These are phyloP conservation scores for Isichthys henryi DNA, from an alignment of 2,113 vertebrate genomes.

Conservation along the genomic window DNA sequence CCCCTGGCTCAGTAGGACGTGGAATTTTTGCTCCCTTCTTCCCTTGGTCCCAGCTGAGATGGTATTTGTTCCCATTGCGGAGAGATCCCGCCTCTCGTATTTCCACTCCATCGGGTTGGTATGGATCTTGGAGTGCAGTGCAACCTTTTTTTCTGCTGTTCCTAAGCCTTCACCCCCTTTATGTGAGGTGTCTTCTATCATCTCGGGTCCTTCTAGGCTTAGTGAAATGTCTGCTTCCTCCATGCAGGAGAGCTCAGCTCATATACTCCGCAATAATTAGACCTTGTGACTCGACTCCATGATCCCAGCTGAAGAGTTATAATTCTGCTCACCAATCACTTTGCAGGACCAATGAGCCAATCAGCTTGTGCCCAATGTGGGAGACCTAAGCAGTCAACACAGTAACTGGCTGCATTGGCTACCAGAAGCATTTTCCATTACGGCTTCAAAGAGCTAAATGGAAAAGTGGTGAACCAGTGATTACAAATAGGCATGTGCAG, in stretches of 20 bases:
- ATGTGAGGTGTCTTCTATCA: neutral
- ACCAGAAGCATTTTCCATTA: neutral
- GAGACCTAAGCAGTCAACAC: neutral
- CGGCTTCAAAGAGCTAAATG: neutral
- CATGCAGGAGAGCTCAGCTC: neutral
- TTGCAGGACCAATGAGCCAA: neutral
- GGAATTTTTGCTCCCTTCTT: neutral
- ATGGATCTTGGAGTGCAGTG: neutral
- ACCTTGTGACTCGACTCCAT: neutral
- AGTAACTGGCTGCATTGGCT: neutral
- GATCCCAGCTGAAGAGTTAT: neutral
- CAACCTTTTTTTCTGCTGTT: neutral
- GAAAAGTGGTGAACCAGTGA: neutral
- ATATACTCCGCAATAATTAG: neutral
- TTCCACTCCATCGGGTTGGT: neutral
- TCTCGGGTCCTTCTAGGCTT: neutral
- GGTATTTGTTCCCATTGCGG: neutral
- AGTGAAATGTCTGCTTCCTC: neutral
- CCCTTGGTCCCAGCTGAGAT: neutral
- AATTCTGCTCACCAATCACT: neutral
- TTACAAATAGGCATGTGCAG: neutral
- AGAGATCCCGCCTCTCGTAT: neutral
- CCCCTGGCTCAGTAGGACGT: neutral
- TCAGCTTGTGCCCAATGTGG: neutral
- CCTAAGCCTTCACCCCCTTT: neutral